These are phyloP conservation scores for Plectropomus leopardus DNA, from an alignment of 2,113 vertebrate species.

Conservation along the genomic window DNA sequence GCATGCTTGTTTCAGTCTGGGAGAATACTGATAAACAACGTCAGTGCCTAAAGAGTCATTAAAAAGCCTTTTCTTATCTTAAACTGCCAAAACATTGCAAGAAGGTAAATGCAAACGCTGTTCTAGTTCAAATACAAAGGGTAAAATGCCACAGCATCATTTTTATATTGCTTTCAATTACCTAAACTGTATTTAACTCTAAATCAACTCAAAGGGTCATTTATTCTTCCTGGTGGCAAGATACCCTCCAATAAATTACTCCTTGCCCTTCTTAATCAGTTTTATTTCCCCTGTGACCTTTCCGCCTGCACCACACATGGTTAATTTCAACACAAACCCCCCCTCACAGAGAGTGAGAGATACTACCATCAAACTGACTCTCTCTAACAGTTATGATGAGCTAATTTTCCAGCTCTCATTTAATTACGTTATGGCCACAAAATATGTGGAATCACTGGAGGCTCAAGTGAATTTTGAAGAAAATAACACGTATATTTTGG, in stretches of 20 bases:
- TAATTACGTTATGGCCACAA: neutral
- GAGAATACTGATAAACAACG: neutral
- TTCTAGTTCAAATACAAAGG: neutral
- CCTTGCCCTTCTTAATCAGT: slow-evolving; percentile 3
- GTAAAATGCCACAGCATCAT: slow-evolving; percentile 1
- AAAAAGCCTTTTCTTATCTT: neutral
- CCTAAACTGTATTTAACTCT: neutral
- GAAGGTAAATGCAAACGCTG: neutral
- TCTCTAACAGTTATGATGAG: neutral
- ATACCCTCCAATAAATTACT: slow-evolving; percentile 11
- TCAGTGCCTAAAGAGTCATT: neutral
- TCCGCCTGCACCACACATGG: neutral
- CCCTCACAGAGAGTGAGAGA: neutral
- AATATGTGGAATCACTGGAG: slow-evolving; percentile 12
- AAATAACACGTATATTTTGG: neutral
- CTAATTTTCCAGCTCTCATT: slow-evolving; percentile 1
- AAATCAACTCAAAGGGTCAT: slow-evolving; percentile 42
- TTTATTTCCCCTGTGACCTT: slow-evolving; percentile 46
- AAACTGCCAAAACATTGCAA: neutral
- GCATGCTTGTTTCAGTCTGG: neutral
- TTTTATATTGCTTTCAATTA: neutral
- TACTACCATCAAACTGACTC: neutral
- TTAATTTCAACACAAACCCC: neutral
- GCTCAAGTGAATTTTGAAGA: neutral
- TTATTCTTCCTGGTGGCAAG: slow-evolving; percentile 15